phyloP scores from a whole-genome alignment of 2,113 vertebrate genomes.

The Uria aalge region DNA sequence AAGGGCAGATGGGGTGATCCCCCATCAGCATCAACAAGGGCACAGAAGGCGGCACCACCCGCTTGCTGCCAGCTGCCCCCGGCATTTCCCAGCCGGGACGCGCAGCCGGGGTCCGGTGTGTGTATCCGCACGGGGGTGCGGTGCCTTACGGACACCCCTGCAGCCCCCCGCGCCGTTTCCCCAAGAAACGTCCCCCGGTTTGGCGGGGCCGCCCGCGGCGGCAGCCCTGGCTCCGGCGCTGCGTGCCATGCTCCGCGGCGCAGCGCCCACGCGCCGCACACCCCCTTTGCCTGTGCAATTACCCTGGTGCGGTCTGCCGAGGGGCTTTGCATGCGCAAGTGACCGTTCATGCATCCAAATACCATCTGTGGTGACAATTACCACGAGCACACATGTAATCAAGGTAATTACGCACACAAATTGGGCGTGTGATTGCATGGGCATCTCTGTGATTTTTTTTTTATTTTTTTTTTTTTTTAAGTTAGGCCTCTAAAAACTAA shows the following conservation, averaged over 20 bases:
- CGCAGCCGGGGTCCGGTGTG: accelerated
- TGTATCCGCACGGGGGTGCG: accelerated
- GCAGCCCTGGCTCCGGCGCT: background rate
- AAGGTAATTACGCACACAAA: constrained; percentile 22
- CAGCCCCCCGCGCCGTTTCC: background rate
- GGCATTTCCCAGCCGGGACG: accelerated
- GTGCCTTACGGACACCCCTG: accelerated
- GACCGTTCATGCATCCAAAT: background rate
- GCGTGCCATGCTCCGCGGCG: accelerated
- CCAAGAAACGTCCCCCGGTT: background rate
- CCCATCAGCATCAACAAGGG: background rate
- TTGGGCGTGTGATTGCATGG: constrained; percentile 46
- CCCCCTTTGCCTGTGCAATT: accelerated
- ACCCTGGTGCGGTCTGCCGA: background rate
- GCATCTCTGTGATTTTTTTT: background rate
- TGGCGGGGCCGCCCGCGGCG: accelerated
- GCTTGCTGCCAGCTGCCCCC: accelerated
- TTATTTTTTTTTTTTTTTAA: background rate
- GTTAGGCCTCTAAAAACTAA: background rate
- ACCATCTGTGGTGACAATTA: constrained; percentile 33
- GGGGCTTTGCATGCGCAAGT: background rate
- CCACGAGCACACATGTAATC: background rate
- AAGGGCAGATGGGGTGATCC: background rate
- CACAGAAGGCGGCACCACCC: background rate
- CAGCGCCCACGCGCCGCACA: accelerated